Base-by-base conservation (phyloP, 1,140 invertebrate species). In the Bombyx mandarina region DNA sequence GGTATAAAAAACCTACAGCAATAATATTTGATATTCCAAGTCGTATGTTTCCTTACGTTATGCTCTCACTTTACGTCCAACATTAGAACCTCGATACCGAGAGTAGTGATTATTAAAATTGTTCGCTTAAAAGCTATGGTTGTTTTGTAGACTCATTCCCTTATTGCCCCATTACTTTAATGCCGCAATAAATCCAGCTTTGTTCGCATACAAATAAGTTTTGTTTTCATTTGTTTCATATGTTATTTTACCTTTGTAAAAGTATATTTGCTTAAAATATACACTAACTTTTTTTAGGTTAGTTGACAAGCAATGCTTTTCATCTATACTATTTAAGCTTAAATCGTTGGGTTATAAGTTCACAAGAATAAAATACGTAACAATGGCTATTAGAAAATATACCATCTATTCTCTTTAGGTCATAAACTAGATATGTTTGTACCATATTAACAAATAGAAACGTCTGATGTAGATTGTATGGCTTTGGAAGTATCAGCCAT, bases 51-150 rank as follows among this genome's bases (percentile, higher is more conserved):
- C 44, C 50, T 52, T 26, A 43, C 44, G 26, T 56, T 57, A 65
- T 51, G 49, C 55, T 61, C 57, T 66, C 61, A 69, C 60, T 57
- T 63, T 69, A 59, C 57, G 56, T 57, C 47, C 43, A 45, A 56
- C 61, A 63, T 69, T 69, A 69, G 61, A 60, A 69, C 51, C 51
- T 43, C 60, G 48, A 61, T 61, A 59, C 47, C 54, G 52, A 48
- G 50, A 46, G 45, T 42, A 43, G 58, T 56, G 59, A 58, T 67
- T 63, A 63, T 67, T 63, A 56, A 67, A 63, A 66, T 56, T 62
- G 49, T 55, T 58, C 54, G 53, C 56, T 26, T 54, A 48, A 56
- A 56, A 47, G 9, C 54, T 56, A 56, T 8, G 7, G 54, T 52
- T 52, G 26, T 49, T 43, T 43, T 42, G 46, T 56, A 43, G 3